Evolutionary conservation across 2,113 vertebrate genomes (phyloP), one percentile per base, ranked within the genome.

Genomic region (Rhipidura dahli): DNA sequence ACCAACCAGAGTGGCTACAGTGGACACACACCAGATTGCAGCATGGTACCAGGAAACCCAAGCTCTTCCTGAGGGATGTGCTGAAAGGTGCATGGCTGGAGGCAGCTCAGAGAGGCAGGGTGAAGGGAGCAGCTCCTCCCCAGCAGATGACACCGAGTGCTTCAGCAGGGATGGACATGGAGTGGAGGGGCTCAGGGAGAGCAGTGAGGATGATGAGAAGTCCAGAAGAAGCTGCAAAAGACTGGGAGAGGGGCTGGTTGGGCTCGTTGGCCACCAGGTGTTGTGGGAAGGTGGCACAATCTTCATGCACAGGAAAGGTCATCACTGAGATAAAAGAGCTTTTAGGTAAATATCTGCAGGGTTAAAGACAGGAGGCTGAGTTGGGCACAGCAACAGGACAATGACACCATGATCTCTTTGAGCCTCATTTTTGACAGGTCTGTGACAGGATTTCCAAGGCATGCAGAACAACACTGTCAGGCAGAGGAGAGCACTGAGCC

Each of bases 61-160:
- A 39, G 49, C 31, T 73, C 39, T 66, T 90, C 73, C 54, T 4
- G 1, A 71, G 65, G 88, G 73, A 59, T 57, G 35, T 68, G 53
- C 57, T 61, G 40, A 18, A 61, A 66, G 42, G 40, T 6, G 5
- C 45, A 16, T 0, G 6, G 60, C 60, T 53, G 65, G 64, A 69
- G 50, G 51, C 60, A 63, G 75, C 13, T 6, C 2, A 4, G 20
- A 47, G 42, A 82, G 45, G 19, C 13, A 33, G 42, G 22, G 6
- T n/a, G 60, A 13, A 68, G 19, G 20, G 47, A 84, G 13, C 0
- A 0, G 28, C 11, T 71, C 61, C 42, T 79, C 26, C 37, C 12
- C 49, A 30, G 65, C 0, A 1, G 72, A 44, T 0, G 8, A 37
- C n/a, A 39, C 70, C 0, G 2, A 35, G 22, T 4, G 0, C 39